Evolutionary conservation across 64 coral and sea anemone species (phyloP).

Genomic region (Stichodactyla mertensii): DNA sequence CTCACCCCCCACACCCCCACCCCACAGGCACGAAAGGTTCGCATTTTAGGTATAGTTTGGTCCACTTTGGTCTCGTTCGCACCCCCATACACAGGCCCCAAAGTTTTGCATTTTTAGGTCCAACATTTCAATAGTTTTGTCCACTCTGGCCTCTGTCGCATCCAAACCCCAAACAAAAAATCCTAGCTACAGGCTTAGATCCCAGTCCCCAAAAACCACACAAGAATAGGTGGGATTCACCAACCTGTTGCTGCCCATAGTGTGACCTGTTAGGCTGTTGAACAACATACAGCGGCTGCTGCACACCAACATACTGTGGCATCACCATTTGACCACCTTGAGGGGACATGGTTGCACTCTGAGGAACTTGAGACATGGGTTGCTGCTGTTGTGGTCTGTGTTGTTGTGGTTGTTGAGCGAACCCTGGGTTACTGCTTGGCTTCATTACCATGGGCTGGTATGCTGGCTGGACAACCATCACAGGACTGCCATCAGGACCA

Average conservation of each 20-base stretch:
- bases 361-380: slow-evolving; percentile 22
- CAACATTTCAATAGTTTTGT: no score
- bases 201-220: no score
- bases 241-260: slow-evolving; percentile 66
- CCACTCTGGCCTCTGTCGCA: no score
- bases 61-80: no score
- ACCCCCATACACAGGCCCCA: no score
- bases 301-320: slow-evolving; percentile 73
- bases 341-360: slow-evolving; percentile 22
- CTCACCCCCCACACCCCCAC: no score
- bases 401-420: slow-evolving; percentile 36
- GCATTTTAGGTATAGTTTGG: no score
- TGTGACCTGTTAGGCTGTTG: slow-evolving; percentile 52
- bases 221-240: background rate
- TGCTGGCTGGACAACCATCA: slow-evolving; percentile 55
- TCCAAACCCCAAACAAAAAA: no score
- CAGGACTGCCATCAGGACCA: slow-evolving; percentile 71
- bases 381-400: slow-evolving; percentile 53
- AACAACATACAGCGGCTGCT: slow-evolving; percentile 73
- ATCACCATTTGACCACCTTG: slow-evolving; percentile 51
- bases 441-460: slow-evolving; percentile 81
- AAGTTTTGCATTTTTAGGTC: no score
- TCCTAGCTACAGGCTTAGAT: no score
- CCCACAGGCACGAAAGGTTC: no score
- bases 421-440: slow-evolving; percentile 29